A percentile compares a stretch with the other conserved stretches of the same genome.
Evolutionary conservation across 2,797 vertebrate genomes (phyloP).

Genomic region (Rhadinocentrus ornatus): DNA sequence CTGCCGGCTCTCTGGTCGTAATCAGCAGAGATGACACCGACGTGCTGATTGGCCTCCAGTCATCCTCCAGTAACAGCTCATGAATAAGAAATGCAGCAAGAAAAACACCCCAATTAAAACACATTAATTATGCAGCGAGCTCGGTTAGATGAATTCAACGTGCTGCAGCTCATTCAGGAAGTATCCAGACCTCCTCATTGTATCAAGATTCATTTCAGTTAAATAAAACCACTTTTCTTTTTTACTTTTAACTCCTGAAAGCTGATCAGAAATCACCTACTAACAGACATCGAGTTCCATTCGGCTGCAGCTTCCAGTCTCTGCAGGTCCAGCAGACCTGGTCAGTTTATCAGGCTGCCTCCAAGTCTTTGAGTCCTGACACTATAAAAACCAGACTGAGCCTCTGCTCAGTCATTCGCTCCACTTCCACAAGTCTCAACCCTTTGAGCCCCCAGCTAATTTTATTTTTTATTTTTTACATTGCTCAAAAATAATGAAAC

Average conservation of each 20-base stretch:
- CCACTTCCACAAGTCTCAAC: too few species aligned
- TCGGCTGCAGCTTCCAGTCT: background rate
- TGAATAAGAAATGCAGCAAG: slow-evolving; percentile 82
- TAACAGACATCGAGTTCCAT: background rate
- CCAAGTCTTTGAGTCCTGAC: background rate
- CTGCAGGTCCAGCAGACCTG: background rate
- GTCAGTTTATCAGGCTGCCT: background rate
- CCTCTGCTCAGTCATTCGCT: too few species aligned
- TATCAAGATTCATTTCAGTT: too few species aligned
- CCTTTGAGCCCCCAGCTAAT: too few species aligned
- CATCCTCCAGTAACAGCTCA: slow-evolving; percentile 80
- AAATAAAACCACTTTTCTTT: too few species aligned
- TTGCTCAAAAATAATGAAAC: too few species aligned
- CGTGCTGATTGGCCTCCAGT: slow-evolving; percentile 63
- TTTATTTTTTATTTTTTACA: too few species aligned
- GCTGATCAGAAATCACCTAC: too few species aligned
- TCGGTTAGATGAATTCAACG: slow-evolving; percentile 16
- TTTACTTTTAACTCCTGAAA: too few species aligned
- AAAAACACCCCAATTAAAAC: slow-evolving; percentile 84
- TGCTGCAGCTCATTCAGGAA: slow-evolving; percentile 1
- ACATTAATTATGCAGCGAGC: slow-evolving; percentile 80
- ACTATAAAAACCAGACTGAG: too few species aligned
- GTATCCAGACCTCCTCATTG: background rate
- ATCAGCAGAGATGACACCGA: slow-evolving; percentile 61
- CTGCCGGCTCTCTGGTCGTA: slow-evolving; percentile 41